Conservation (phyloP, 2,797 vertebrate genomes). For the Gastrophryne carolinensis region DNA sequence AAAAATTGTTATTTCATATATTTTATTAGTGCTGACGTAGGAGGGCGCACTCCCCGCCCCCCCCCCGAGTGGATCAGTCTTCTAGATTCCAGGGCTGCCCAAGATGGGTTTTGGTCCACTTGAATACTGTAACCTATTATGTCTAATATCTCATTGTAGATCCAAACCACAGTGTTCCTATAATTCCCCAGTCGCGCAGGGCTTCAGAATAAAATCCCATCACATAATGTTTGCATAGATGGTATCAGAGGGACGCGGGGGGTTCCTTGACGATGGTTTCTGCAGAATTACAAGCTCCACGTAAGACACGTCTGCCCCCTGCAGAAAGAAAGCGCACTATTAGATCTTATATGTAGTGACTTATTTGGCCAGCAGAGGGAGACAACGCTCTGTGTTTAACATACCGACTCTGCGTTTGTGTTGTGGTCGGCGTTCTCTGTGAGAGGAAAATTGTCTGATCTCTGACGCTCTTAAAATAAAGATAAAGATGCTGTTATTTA, state of each 20-base stretch:
- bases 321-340: background rate
- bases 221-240: constrained; percentile 39
- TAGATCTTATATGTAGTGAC: background rate
- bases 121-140: too few species aligned
- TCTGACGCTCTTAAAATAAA: background rate
- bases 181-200: too few species aligned
- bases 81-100: too few species aligned
- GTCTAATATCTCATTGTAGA: too few species aligned
- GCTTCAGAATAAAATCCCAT: background rate
- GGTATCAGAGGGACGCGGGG: background rate
- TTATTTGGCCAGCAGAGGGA: background rate
- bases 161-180: too few species aligned
- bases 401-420: background rate
- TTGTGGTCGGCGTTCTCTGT: background rate
- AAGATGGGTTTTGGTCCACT: too few species aligned
- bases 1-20: too few species aligned
- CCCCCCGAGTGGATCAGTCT: too few species aligned
- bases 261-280: background rate
- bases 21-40: too few species aligned
- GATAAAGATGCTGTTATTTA: too few species aligned
- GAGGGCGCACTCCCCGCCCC: too few species aligned
- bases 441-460: background rate
- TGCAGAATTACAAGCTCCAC: constrained; percentile 27
- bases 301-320: constrained; percentile 26
- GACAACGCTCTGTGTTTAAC: background rate